Evolutionary conservation across 2,797 vertebrate genomes (phyloP), one percentile per base, ranked within the genome.

Genomic region (Lepidocolaptes lacrymiger): DNA sequence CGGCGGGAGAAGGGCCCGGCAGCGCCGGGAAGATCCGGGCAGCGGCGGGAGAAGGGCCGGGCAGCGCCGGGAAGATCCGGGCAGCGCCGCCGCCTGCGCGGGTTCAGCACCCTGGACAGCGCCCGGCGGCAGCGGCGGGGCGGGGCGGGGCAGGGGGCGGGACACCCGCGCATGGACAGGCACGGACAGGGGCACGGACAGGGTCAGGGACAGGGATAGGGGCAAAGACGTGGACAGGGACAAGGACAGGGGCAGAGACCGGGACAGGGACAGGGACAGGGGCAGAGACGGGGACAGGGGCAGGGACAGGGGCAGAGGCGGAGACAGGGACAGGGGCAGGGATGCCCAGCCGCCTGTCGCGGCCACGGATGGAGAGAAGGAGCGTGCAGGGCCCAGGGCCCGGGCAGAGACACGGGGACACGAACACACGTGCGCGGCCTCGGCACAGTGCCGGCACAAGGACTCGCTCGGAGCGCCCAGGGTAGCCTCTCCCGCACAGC

Each of bases 31-130:
- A 12, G 14, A 24, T 14, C 28, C n/a, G 26, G 32, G 23, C 52
- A 56, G 48, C 1, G 4, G 19, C 48, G 3, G 22, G 18, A 44
- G 19, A 49, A 14, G 13, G 14, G 48, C 48, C 1, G 21, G 49
- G 22, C 63, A 56, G 52, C 0, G 4, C 19, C 41, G 2, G 12
- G 41, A 27, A 22, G 13, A 24, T 14, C 9, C 51, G n/a, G 24
- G 21, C 63, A 55, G 52, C 1, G 4, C 22, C 46, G 2, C 36
- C 14, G 19, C 36, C 34, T 11, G 23, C 48, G 28, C 27, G 18
- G 51, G 48, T 72, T 30, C 95, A 94, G 95, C 66, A 97, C 95
- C 44, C 15, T 28, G 95, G 94, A 84, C 88, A 96, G 95, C 64
- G 80, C 37, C 71, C 58, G 64, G 7, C 6, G 28, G 8, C 39